Base-by-base conservation (phyloP, 2,888 invertebrate genomes). In the Coremacera marginata region DNA sequence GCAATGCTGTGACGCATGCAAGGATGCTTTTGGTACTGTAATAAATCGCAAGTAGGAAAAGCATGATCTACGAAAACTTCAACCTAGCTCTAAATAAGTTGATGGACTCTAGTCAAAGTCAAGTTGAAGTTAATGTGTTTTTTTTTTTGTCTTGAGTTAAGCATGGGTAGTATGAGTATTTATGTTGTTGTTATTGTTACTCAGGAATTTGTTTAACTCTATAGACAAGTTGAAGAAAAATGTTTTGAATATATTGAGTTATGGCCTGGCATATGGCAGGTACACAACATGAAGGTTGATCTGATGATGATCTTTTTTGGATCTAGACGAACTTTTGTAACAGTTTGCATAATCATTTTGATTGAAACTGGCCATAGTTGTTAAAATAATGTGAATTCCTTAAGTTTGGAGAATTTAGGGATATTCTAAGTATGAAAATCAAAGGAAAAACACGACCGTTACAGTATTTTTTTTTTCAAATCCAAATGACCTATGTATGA, bases 201-300 rank as follows among this genome's bases (percentile, higher is more conserved):
- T 49, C 5, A 70, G 34, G 52, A 55, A 55, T 71, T 71, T 57
- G 49, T 68, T 31, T 37, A n/a, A 19, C 37, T 37, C 37, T 22
- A n/a, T n/a, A 5, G 63, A 34, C 27, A 31, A 63, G 31, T 63
- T 22, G 57, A 63, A 63, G 14, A 34, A 63, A 31, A 31, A 63
- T 68, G 16, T 16, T 37, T 22, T 44, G 27, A 85, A 88, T 87
- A 87, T 88, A 88, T 88, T 88, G 88, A 86, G 85, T 87, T 87
- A 86, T 86, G 83, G 86, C 85, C 84, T 82, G 83, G 84, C 82
- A 85, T 85, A 84, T 88, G 88, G 87, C 88, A 87, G 87, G 87
- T 87, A 88, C 88, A 88, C 44, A 44, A 44, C 14, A 44, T 44
- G 44, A 44, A 44, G 44, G 44, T 44, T 44, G 44, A 44, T 44